These are phyloP conservation scores for Aphaenogaster rudis DNA, from an alignment of 1,140 invertebrate genomes.

Conservation along the genomic window DNA sequence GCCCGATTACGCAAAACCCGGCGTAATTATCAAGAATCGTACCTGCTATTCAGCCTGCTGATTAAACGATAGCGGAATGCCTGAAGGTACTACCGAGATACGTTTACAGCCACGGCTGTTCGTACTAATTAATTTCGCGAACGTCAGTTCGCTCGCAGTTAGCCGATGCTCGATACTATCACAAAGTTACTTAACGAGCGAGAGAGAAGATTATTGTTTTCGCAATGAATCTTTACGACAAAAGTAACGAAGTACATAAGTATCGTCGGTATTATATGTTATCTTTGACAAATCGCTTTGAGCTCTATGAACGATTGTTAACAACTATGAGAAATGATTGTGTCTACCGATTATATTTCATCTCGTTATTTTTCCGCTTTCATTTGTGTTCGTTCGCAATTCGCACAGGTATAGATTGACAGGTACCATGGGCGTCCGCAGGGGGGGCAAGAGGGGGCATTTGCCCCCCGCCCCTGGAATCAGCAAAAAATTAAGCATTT, in stretches of 20 bases:
- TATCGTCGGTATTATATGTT: background rate
- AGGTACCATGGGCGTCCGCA: no score
- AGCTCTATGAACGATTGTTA: background rate
- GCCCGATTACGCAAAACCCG: conserved; percentile 47
- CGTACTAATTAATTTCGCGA: conserved; percentile 59
- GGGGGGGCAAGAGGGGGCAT: no score
- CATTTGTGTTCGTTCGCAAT: background rate
- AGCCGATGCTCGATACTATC: conserved; percentile 1
- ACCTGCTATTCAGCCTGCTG: background rate
- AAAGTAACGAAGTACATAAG: background rate
- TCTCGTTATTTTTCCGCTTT: background rate
- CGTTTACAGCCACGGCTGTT: conserved; percentile 34
- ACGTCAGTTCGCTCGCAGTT: conserved; percentile 22
- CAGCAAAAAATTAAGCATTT: no score
- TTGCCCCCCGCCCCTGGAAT: no score
- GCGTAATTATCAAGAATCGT: conserved; percentile 22
- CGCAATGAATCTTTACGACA: background rate
- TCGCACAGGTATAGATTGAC: background rate
- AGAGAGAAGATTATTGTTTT: background rate
- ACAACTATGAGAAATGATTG: background rate
- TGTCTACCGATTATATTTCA: background rate
- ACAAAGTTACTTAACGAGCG: background rate
- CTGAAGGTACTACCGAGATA: conserved; percentile 21
- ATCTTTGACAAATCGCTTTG: background rate
- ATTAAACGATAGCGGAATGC: conserved; percentile 46